phyloP scores from a whole-genome alignment of 92 coral and sea anemone species.

The Plumapathes pennacea region DNA sequence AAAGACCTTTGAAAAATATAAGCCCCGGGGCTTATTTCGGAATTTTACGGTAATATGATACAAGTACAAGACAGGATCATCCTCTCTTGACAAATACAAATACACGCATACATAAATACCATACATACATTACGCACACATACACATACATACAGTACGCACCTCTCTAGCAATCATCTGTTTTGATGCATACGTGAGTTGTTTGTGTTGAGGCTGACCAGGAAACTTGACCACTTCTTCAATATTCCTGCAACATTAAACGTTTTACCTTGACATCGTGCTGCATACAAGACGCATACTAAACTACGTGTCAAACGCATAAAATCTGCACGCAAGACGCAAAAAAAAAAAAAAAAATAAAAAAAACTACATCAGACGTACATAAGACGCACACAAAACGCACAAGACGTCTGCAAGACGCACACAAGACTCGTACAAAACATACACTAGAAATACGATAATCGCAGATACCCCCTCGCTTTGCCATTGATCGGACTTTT shows the following conservation, averaged over 20 bases:
- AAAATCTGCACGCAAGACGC: not conserved
- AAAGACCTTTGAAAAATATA: too few relatives aligned
- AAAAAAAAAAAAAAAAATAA: not conserved
- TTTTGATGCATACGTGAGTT: slow-evolving; percentile 85
- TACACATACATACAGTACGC: not conserved
- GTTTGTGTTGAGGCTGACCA: slow-evolving; percentile 93
- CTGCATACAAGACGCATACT: not conserved
- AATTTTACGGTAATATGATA: too few relatives aligned
- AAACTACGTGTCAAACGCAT: not conserved
- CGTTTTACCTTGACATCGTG: not conserved
- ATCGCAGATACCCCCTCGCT: too few relatives aligned
- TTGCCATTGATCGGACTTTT: too few relatives aligned
- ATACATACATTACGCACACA: not conserved
- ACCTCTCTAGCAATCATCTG: slow-evolving; percentile 95
- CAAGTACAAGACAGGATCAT: too few relatives aligned
- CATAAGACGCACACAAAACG: too few relatives aligned
- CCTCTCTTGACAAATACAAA: not conserved
- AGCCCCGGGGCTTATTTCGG: too few relatives aligned
- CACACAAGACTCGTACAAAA: too few relatives aligned
- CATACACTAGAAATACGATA: too few relatives aligned
- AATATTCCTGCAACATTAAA: slow-evolving; percentile 56
- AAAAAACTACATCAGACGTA: not conserved
- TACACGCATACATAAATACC: not conserved
- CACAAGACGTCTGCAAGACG: too few relatives aligned
- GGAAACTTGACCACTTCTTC: slow-evolving; percentile 95